These are phyloP conservation scores for Meiosimyza platycephala DNA, from an alignment of 2,888 invertebrate species.

Conservation along the genomic window DNA sequence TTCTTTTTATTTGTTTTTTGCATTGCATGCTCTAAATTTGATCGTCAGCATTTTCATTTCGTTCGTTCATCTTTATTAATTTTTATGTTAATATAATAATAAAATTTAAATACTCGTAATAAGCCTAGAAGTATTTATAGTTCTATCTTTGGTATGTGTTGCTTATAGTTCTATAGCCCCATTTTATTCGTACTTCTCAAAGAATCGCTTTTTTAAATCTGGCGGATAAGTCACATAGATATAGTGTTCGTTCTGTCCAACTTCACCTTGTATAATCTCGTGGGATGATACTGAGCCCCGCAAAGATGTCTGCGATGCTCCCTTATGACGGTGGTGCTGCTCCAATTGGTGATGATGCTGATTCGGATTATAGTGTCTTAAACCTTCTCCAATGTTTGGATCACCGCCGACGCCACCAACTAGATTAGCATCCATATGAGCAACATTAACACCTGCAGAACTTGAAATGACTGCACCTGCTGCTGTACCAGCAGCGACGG, in stretches of 20 bases:
- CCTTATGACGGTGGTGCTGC: constrained; percentile 58
- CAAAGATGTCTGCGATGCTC: constrained; percentile 61
- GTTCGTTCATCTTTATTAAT: not conserved
- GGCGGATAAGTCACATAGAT: constrained; percentile 91
- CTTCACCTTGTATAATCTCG: constrained; percentile 68
- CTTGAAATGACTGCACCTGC: constrained; percentile 4
- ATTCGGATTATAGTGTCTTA: constrained; percentile 54
- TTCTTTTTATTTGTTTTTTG: constrained; percentile 4
- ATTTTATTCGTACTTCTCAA: constrained; percentile 71
- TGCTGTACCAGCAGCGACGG: constrained; percentile 32
- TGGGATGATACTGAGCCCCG: constrained; percentile 64
- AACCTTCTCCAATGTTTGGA: constrained; percentile 32
- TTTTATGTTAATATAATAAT: not conserved
- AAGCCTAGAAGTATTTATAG: not conserved
- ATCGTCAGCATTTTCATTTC: not conserved
- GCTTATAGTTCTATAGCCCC: not conserved
- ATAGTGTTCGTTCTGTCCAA: constrained; percentile 79
- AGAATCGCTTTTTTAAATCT: constrained; percentile 83
- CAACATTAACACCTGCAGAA: constrained; percentile 20
- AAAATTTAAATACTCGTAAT: constrained; percentile 2
- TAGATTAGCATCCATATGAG: constrained; percentile 16
- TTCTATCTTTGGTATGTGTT: constrained; percentile 4
- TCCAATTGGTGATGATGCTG: constrained; percentile 51
- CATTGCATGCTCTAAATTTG: constrained; percentile 20
- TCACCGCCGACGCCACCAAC: constrained; percentile 32